These are phyloP conservation scores for Oligia fasciuncula DNA, from an alignment of 2,888 invertebrate genomes.

Conservation along the genomic window DNA sequence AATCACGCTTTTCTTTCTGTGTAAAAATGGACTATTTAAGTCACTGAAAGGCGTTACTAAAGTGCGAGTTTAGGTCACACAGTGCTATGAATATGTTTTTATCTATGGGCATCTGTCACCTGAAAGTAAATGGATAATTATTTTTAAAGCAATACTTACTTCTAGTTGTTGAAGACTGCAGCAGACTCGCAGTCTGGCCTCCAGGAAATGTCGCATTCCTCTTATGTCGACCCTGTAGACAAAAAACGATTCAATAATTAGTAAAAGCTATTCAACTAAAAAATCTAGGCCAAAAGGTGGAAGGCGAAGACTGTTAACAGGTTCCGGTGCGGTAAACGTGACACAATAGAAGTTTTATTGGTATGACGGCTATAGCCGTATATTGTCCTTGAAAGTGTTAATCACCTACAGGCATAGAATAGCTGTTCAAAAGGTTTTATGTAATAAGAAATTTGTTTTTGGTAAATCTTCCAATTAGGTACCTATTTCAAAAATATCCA, in stretches of 20 bases:
- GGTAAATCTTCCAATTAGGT: neutral
- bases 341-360: neutral
- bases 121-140: neutral
- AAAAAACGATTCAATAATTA: conserved; percentile 54
- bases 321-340: neutral
- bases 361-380: neutral
- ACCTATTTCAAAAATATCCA: neutral
- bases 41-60: no score
- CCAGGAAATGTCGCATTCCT: conserved; percentile 95
- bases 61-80: no score
- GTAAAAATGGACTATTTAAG: no score
- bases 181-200: conserved; percentile 92
- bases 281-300: neutral
- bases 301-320: neutral
- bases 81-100: neutral
- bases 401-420: neutral
- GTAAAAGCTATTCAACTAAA: neutral
- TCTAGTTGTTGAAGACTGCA: conserved; percentile 91
- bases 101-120: neutral
- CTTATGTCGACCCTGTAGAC: conserved; percentile 93
- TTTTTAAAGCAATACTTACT: conserved; percentile 82
- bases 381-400: neutral
- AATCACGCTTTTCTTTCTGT: no score
- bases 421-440: neutral
- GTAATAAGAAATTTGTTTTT: neutral